These are phyloP conservation scores for Rhinolophus ferrumequinum DNA, from an alignment of 2,113 vertebrate genomes.

Conservation along the genomic window DNA sequence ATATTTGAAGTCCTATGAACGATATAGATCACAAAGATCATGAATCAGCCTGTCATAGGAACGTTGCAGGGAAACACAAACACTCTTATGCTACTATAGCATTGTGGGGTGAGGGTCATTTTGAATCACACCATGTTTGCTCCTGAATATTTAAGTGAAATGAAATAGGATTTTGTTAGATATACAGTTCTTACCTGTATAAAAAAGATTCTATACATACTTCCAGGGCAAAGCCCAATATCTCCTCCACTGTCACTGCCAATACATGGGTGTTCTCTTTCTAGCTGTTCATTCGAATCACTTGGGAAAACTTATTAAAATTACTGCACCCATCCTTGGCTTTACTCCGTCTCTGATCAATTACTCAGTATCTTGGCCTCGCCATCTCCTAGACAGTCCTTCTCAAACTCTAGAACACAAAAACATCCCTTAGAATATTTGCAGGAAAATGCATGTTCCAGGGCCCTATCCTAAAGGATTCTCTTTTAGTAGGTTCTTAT, in stretches of 20 bases:
- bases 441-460: neutral
- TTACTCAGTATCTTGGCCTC: neutral
- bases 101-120: neutral
- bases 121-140: neutral
- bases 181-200: neutral
- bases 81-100: neutral
- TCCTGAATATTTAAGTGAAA: neutral
- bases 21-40: neutral
- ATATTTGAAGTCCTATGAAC: neutral
- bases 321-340: neutral
- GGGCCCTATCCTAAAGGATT: neutral
- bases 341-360: neutral
- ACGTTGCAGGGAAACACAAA: neutral
- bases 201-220: neutral
- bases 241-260: neutral
- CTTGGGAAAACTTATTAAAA: neutral
- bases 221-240: neutral
- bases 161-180: neutral
- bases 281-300: neutral
- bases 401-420: neutral
- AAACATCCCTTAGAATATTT: neutral
- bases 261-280: neutral
- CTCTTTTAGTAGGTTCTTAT: neutral
- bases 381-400: neutral
- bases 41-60: neutral